Conservation (phyloP, 53 echinoderm and acorn worm genomes). For the Paracentrotus lividus region DNA sequence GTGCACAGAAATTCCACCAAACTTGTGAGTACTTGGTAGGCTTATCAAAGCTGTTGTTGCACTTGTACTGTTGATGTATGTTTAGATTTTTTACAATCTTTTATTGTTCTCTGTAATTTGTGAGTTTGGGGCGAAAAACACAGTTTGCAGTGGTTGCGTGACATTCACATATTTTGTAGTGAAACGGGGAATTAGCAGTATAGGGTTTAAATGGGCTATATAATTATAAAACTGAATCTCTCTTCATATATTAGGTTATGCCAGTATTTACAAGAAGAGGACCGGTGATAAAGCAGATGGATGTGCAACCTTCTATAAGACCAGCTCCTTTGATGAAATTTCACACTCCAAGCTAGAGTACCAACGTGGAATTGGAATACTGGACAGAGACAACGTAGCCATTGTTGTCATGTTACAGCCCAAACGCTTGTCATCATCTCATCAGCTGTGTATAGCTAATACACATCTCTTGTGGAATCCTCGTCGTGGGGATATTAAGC, state of each 20-base stretch:
- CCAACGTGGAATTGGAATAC: constrained; percentile 66
- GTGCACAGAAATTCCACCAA: no score
- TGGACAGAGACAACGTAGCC: constrained; percentile 96
- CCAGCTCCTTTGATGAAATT: constrained; percentile 64
- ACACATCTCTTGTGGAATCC: constrained; percentile 98
- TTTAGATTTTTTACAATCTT: no score
- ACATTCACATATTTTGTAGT: no score
- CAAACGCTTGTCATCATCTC: constrained; percentile 28
- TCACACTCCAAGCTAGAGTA: constrained; percentile 72
- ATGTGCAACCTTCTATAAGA: constrained; percentile 93
- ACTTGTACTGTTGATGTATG: no score
- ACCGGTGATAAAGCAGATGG: constrained; percentile 94
- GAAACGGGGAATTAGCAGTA: no score
- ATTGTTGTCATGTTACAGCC: constrained; percentile 80
- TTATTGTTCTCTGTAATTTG: no score
- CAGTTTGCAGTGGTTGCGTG: no score
- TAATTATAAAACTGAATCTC: background rate
- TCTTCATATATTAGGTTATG: constrained; percentile 75
- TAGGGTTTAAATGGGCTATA: no score
- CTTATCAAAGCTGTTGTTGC: no score
- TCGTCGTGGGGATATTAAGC: constrained; percentile 91
- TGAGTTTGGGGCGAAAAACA: no score
- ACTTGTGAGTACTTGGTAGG: no score
- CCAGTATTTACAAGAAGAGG: constrained; percentile 83
- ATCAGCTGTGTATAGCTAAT: constrained; percentile 89